A percentile compares a stretch with the other conserved stretches of the same genome.
Conservation (phyloP, 2,113 vertebrate genomes). For the Malaclemys terrapin region DNA sequence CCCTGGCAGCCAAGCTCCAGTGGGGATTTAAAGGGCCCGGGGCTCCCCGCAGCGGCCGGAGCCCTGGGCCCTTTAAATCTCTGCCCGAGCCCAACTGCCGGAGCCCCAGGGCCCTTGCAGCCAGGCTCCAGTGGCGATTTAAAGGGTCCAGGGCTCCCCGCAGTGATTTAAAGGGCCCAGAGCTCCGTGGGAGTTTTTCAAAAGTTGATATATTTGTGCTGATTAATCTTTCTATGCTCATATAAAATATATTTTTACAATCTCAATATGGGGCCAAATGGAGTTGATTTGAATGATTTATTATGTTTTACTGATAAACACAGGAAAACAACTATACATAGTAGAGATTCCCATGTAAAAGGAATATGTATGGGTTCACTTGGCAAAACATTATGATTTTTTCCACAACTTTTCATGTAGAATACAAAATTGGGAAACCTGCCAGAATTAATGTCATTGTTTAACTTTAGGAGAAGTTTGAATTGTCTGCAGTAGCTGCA, state of each 20-base stretch:
- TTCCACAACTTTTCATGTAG: background rate
- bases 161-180: too few relatives aligned
- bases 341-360: slow-evolving; percentile 10
- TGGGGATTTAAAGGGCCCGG: too few relatives aligned
- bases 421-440: slow-evolving; percentile 36
- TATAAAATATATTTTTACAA: background rate
- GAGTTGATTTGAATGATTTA: background rate
- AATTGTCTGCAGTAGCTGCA: background rate
- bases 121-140: too few relatives aligned
- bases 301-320: slow-evolving; percentile 26
- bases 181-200: background rate
- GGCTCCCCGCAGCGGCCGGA: too few relatives aligned
- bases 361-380: background rate
- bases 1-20: too few relatives aligned
- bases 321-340: background rate
- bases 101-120: too few relatives aligned
- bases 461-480: background rate
- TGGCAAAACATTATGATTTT: background rate
- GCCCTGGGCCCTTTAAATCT: too few relatives aligned
- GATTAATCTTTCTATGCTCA: background rate
- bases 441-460: background rate
- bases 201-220: background rate
- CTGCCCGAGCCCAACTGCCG: too few relatives aligned
- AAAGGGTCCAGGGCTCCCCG: too few relatives aligned
- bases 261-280: background rate